phyloP scores from a whole-genome alignment of 1,140 invertebrate genomes.

The Holcopasites calliopsidis region DNA sequence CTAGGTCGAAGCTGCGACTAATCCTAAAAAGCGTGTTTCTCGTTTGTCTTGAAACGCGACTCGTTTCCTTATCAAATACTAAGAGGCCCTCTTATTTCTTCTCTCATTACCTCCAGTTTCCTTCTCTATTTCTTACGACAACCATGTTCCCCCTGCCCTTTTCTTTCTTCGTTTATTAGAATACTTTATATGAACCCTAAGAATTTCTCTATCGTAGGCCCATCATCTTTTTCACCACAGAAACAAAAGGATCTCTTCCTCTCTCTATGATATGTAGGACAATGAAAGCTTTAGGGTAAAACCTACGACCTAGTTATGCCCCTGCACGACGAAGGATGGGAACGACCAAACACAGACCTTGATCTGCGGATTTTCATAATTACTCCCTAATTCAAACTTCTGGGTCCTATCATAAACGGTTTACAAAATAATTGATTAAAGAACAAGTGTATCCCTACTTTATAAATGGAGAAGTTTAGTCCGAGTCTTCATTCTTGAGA shows the following conservation, averaged over 20 bases:
- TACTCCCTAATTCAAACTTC: background rate
- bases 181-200: constrained; percentile 9
- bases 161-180: constrained; percentile 23
- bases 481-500: too few relatives aligned
- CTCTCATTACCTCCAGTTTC: background rate
- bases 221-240: constrained; percentile 21
- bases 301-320: constrained; percentile 55
- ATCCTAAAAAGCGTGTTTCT: constrained; percentile 59
- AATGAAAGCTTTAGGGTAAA: constrained; percentile 65
- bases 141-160: constrained; percentile 33
- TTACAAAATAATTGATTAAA: too few relatives aligned
- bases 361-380: constrained; percentile 13
- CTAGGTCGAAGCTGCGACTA: constrained; percentile 62
- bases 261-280: constrained; percentile 71
- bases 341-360: constrained; percentile 37
- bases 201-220: constrained; percentile 58
- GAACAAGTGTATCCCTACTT: too few relatives aligned
- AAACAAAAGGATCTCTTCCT: constrained; percentile 34
- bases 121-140: constrained; percentile 52
- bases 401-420: background rate
- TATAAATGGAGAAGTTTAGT: too few relatives aligned
- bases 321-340: constrained; percentile 52
- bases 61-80: constrained; percentile 49
- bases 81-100: constrained; percentile 37
- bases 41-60: constrained; percentile 43